These are phyloP conservation scores for Parazoanthus atlanticus DNA, from an alignment of 92 coral and sea anemone species.

Conservation along the genomic window DNA sequence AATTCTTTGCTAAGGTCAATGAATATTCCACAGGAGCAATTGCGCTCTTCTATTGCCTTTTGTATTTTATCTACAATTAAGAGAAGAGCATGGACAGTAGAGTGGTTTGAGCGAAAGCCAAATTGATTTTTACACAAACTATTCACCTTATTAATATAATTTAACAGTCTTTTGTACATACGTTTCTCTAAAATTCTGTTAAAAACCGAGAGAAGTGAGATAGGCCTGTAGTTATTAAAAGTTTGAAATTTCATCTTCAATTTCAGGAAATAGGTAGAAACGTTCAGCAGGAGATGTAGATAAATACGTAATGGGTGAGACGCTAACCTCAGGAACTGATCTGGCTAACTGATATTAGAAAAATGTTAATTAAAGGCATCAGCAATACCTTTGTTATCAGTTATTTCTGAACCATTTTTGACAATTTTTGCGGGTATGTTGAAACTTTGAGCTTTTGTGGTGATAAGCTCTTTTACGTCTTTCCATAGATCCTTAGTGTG, in stretches of 20 bases:
- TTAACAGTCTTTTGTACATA: constrained; percentile 25
- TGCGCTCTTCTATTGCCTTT: too few relatives aligned
- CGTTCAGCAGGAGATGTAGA: constrained; percentile 25
- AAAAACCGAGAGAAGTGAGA: constrained; percentile 40
- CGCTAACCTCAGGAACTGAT: constrained; percentile 36
- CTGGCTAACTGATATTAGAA: constrained; percentile 53
- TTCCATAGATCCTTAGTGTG: too few relatives aligned
- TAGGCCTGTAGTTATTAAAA: constrained; percentile 24
- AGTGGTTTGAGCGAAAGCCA: too few relatives aligned
- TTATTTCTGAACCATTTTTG: constrained; percentile 41
- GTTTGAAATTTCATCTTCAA: too few relatives aligned
- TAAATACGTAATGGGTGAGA: constrained; percentile 37
- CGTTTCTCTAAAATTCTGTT: constrained; percentile 42
- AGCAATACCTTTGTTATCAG: constrained; percentile 52
- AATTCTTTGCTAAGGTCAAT: too few relatives aligned
- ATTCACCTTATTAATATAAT: constrained; percentile 9
- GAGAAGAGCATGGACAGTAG: too few relatives aligned
- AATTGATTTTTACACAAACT: not conserved
- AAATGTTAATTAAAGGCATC: constrained; percentile 50
- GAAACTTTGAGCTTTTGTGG: too few relatives aligned
- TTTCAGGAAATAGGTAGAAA: constrained; percentile 45
- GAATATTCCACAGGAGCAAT: too few relatives aligned
- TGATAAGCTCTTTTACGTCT: too few relatives aligned
- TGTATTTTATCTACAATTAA: too few relatives aligned
- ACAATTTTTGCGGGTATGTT: too few relatives aligned